Conservation (phyloP, 2,888 invertebrate genomes). For the Unio pictorum region DNA sequence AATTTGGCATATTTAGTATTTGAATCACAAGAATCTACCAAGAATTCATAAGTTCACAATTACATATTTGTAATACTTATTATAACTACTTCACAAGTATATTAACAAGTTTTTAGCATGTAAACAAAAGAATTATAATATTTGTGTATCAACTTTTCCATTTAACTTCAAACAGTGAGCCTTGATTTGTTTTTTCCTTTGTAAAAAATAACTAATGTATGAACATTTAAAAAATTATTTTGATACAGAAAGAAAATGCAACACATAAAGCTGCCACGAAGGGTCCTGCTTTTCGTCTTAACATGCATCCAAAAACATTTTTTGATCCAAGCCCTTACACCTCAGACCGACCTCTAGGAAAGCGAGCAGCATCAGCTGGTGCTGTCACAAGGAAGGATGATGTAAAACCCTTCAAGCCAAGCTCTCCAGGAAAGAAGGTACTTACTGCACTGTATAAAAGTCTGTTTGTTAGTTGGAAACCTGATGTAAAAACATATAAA, state of each 20-base stretch:
- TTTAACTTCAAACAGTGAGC: too few species aligned
- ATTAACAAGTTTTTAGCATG: too few species aligned
- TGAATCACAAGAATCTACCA: too few species aligned
- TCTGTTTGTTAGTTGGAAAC: not conserved
- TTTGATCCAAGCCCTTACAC: constrained; percentile 69
- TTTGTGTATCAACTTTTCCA: too few species aligned
- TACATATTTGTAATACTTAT: too few species aligned
- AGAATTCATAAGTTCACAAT: too few species aligned
- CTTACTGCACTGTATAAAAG: not conserved
- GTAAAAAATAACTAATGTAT: not conserved
- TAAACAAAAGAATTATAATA: too few species aligned
- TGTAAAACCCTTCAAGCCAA: constrained; percentile 69
- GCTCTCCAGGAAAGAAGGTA: constrained; percentile 69
- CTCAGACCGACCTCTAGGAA: constrained; percentile 55
- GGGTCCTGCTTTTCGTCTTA: constrained; percentile 68
- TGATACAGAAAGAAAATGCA: constrained; percentile 61
- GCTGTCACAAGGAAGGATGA: constrained; percentile 45
- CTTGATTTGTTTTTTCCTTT: too few species aligned
- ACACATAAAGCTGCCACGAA: constrained; percentile 65
- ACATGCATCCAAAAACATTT: constrained; percentile 67
- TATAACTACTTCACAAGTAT: too few species aligned
- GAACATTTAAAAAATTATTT: not conserved
- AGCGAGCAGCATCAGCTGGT: constrained; percentile 39
- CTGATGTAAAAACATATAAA: not conserved
- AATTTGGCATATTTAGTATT: too few species aligned